These are phyloP conservation scores for Vannuccia rotundouncinata DNA, from an alignment of 2,888 invertebrate genomes.

Conservation along the genomic window DNA sequence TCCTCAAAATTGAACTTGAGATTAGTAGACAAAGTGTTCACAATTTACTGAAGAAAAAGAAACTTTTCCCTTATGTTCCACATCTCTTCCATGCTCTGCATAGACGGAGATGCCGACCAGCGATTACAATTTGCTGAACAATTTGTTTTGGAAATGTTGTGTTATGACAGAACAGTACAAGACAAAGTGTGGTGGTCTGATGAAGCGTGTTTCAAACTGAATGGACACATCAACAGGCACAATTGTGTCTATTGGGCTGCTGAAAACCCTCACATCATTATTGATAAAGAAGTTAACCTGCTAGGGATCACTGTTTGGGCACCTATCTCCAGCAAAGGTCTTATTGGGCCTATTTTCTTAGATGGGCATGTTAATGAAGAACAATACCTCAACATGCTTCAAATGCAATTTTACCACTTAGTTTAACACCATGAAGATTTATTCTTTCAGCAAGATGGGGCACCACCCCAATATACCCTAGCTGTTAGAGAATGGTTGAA, in stretches of 20 bases:
- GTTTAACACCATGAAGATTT: background rate
- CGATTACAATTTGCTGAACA: background rate
- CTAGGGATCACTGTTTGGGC: conserved; percentile 20
- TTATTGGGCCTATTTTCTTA: background rate
- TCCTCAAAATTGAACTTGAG: conserved; percentile 7
- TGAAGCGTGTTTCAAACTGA: conserved; percentile 5
- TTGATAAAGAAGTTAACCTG: background rate
- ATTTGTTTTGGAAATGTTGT: background rate
- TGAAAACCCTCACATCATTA: conserved; percentile 5
- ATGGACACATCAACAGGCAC: background rate
- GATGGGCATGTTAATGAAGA: conserved; percentile 6
- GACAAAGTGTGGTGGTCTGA: conserved; percentile 1
- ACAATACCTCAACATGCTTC: conserved; percentile 10
- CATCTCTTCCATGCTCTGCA: conserved; percentile 18
- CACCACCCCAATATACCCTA: background rate
- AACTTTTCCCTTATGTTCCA: background rate
- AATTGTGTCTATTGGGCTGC: background rate
- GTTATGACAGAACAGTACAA: background rate
- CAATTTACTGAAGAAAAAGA: conserved; percentile 10
- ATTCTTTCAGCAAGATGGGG: conserved; percentile 12
- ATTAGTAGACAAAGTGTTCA: background rate
- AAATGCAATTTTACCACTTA: conserved; percentile 5
- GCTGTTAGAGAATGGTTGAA: conserved; percentile 5
- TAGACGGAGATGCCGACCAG: conserved; percentile 28
- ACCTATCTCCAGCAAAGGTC: conserved; percentile 1